A percentile compares a stretch with the other conserved stretches of the same genome.
Evolutionary conservation across 2,113 vertebrate species (phyloP).

Genomic region (Callopanchax toddi): DNA sequence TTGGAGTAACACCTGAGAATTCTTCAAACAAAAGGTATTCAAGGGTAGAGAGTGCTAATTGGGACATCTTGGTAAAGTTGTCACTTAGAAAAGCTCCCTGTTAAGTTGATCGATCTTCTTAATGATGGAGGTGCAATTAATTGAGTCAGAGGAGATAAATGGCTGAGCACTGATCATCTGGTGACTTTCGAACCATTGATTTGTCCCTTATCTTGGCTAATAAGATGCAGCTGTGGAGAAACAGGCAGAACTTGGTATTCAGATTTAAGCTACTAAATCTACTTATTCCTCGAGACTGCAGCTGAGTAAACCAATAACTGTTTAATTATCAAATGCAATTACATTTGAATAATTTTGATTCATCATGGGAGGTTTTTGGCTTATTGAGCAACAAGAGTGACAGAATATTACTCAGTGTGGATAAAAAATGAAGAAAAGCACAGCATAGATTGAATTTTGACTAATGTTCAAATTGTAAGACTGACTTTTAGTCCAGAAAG

Average conservation of each 20-base stretch:
- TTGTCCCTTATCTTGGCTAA: constrained; percentile 54
- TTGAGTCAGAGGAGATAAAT: constrained; percentile 61
- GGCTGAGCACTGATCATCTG: constrained; percentile 44
- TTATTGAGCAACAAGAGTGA: not conserved
- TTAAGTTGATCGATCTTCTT: constrained; percentile 53
- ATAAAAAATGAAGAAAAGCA: not conserved
- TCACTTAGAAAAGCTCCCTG: constrained; percentile 35
- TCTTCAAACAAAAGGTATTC: constrained; percentile 22
- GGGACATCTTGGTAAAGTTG: constrained; percentile 38
- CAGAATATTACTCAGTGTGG: not conserved
- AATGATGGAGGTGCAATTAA: constrained; percentile 56
- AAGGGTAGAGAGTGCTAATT: constrained; percentile 43
- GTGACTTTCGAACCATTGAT: constrained; percentile 63
- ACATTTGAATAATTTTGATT: not conserved
- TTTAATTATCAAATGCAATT: constrained; percentile 16
- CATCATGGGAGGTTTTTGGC: constrained; percentile 1
- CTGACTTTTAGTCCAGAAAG: no score
- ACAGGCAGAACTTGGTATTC: constrained; percentile 28
- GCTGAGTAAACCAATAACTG: constrained; percentile 10
- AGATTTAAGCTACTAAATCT: constrained; percentile 20
- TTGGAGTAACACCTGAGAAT: constrained; percentile 3
- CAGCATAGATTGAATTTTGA: not conserved
- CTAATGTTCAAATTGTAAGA: no score
- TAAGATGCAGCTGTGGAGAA: constrained; percentile 38
- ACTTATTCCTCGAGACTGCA: constrained; percentile 5